Evolutionary conservation across 2,888 invertebrate species (phyloP), one percentile per base, ranked within the genome.

Genomic region (Xestia xanthographa): DNA sequence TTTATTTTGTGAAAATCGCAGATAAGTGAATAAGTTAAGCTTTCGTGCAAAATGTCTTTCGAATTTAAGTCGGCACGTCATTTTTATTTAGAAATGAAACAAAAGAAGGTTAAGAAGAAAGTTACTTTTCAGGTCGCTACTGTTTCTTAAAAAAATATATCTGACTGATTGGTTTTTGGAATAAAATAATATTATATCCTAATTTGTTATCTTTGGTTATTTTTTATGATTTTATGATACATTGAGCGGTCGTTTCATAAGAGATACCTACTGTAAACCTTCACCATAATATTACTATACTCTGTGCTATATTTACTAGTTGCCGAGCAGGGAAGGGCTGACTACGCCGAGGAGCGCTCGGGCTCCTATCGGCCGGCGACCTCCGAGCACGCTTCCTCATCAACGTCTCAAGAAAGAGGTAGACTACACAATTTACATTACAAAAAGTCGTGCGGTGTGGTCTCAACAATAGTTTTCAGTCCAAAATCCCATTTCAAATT

Each of bases 401-500:
- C 95, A 95, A 86, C 95, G 96, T 77, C 85, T 95, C 79, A 96
- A 95, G 85, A 95, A 95, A 87, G 96, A 96, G 94, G 96, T 96
- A 79, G 17, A n/a, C 17, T 41, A n/a, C n/a, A n/a, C n/a, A 14
- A 63, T 22, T 17, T 17, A 5, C 22, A 1, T 63, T 17, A 1
- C 12, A 22, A 8, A 69, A 26, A 11, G 2, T 38, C 6, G 17
- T 12, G 4, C 12, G 12, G 29, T n/a, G 0, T 29, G 22, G 17
- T 17, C 22, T 5, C 29, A 29, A 26, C n/a, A 22, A 56, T 26
- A 14, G 9, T 50, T 9, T 50, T 50, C 50, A 50, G 9, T 14
- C 5, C 1, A 29, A 29, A 58, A 8, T 29, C 8, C 2, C 6
- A 29, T 20, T 29, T 29, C 8, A 41, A 41, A 41, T 9, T 0